Evolutionary conservation across 2,113 vertebrate genomes (phyloP).

Genomic region (Cebidichthys violaceus): DNA sequence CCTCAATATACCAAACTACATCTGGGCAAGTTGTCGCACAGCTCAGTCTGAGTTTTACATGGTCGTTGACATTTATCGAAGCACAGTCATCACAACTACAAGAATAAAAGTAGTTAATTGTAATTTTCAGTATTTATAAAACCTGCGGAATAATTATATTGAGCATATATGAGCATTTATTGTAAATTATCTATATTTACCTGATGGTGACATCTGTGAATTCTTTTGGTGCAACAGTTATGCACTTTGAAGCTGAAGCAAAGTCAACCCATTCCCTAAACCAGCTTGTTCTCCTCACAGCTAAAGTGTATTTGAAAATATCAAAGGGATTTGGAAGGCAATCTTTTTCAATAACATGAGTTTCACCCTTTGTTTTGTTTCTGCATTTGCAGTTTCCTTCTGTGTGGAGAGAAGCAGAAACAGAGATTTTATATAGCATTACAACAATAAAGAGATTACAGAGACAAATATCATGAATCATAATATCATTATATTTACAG

Average conservation of each 20-base stretch:
- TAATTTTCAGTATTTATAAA: neutral
- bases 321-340: constrained; percentile 81
- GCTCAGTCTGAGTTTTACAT: constrained; percentile 68
- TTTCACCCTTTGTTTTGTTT: constrained; percentile 38
- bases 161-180: neutral
- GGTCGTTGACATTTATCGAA: constrained; percentile 41
- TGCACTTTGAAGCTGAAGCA: constrained; percentile 68
- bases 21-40: constrained; percentile 75
- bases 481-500: neutral
- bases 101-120: constrained; percentile 26
- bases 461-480: neutral
- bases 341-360: constrained; percentile 58
- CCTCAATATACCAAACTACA: constrained; percentile 80
- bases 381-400: constrained; percentile 76
- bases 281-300: constrained; percentile 58
- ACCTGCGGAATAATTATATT: neutral
- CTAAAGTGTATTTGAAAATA: constrained; percentile 67
- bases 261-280: constrained; percentile 51
- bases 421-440: neutral
- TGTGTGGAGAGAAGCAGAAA: constrained; percentile 46
- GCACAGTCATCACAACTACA: constrained; percentile 77
- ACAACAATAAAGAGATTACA: neutral
- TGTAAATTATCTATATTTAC: constrained; percentile 53
- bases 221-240: constrained; percentile 71
- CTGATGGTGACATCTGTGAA: constrained; percentile 72